Conservation (phyloP, 2,888 invertebrate species). For the Epirrita christyi region DNA sequence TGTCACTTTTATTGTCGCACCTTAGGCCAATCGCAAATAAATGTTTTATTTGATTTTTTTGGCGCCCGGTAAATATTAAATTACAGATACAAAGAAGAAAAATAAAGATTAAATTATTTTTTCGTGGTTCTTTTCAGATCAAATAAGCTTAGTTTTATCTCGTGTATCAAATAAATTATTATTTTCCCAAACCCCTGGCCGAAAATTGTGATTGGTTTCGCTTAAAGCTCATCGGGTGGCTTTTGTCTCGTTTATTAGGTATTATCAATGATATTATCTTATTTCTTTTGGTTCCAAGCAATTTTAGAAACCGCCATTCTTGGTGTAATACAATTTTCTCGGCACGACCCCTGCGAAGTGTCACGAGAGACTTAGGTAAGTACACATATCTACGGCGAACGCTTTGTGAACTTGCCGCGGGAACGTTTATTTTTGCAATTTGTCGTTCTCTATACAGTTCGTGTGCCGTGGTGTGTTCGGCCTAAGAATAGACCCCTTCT, state of each 20-base stretch:
- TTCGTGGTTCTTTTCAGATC: background rate
- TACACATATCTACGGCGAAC: constrained; percentile 42
- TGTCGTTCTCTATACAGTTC: constrained; percentile 48
- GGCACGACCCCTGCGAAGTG: constrained; percentile 53
- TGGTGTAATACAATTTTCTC: constrained; percentile 63
- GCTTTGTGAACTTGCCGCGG: constrained; percentile 55
- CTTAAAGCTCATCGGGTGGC: constrained; percentile 42
- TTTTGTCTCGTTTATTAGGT: constrained; percentile 51
- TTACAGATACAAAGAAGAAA: no score
- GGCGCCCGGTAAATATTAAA: no score
- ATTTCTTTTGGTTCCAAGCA: constrained; percentile 60
- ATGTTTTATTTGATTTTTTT: no score
- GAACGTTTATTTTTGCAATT: constrained; percentile 51
- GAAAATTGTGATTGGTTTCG: constrained; percentile 23
- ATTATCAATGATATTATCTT: constrained; percentile 57
- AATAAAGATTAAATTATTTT: background rate
- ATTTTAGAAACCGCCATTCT: constrained; percentile 59
- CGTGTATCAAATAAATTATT: constrained; percentile 1
- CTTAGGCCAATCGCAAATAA: no score
- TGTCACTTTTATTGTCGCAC: no score
- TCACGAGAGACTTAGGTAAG: constrained; percentile 48
- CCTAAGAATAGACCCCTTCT: no score
- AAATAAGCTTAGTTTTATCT: constrained; percentile 8
- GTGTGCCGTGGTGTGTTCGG: no score
- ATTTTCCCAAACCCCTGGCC: background rate